Evolutionary conservation across 2,888 invertebrate species (phyloP).

Genomic region (Ormyrus labotus): DNA sequence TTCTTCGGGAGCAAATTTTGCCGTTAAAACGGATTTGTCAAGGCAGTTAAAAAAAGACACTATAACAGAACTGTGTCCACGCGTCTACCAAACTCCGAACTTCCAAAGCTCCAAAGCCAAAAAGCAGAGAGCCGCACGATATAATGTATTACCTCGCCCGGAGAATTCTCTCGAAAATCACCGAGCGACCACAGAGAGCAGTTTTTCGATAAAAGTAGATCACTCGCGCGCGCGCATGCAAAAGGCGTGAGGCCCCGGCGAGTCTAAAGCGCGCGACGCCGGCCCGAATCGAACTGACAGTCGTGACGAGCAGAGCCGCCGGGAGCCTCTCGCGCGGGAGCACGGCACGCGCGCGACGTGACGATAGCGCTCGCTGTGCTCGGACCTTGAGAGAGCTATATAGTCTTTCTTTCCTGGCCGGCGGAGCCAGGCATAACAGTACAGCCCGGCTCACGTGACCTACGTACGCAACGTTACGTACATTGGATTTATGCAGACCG

Average conservation of each 20-base stretch:
- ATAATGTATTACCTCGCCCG: background rate
- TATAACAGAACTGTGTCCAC: background rate
- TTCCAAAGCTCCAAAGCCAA: background rate
- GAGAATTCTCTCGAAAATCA: background rate
- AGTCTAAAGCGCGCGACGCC: background rate
- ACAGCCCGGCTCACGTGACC: background rate
- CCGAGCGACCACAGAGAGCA: too few relatives aligned
- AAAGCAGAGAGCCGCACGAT: background rate
- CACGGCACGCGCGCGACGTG: background rate
- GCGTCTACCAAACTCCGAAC: background rate
- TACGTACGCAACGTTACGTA: too few relatives aligned
- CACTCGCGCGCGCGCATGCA: background rate
- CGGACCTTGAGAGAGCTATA: too few relatives aligned
- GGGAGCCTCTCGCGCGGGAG: background rate
- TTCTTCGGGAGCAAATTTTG: background rate
- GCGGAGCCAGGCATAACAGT: conserved; percentile 17
- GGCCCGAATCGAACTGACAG: conserved; percentile 36
- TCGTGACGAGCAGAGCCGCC: background rate
- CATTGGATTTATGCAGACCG: too few relatives aligned
- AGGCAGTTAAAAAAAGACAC: background rate
- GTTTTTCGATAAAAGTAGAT: background rate
- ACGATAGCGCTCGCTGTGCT: background rate
- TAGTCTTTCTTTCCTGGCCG: background rate
- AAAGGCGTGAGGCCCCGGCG: too few relatives aligned
- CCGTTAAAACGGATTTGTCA: too few relatives aligned